A percentile compares a stretch with the other conserved stretches of the same genome.
phyloP scores from a whole-genome alignment of 2,797 vertebrate genomes.

The Chelmon rostratus region DNA sequence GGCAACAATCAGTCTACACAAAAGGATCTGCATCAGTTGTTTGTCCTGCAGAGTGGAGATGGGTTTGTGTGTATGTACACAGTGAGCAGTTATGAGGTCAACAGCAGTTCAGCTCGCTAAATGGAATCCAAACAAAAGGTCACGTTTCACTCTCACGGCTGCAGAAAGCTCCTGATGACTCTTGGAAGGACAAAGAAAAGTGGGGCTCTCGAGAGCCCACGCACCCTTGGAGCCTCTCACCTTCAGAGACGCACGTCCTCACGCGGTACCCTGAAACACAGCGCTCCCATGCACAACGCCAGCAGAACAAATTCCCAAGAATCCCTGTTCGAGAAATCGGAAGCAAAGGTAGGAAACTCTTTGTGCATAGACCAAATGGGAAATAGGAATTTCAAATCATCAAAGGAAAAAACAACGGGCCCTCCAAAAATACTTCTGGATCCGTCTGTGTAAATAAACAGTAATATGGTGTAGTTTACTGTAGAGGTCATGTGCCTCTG shows the following conservation, averaged over 20 bases:
- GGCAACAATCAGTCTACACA: constrained; percentile 54
- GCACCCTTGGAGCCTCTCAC: constrained; percentile 9
- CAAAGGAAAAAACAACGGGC: constrained; percentile 76
- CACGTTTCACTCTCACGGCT: constrained; percentile 49
- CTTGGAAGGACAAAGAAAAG: constrained; percentile 8
- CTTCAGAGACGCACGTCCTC: constrained; percentile 27
- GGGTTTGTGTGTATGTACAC: constrained; percentile 70
- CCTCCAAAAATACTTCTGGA: constrained; percentile 74
- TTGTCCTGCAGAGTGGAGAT: constrained; percentile 68
- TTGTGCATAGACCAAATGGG: constrained; percentile 56
- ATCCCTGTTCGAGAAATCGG: constrained; percentile 67
- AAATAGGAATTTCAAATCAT: constrained; percentile 73
- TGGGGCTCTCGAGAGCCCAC: not conserved
- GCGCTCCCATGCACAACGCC: constrained; percentile 33
- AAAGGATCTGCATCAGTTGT: constrained; percentile 68
- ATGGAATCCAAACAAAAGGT: constrained; percentile 70
- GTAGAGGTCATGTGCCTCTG: constrained; percentile 63
- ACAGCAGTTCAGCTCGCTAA: constrained; percentile 61
- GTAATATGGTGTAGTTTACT: constrained; percentile 58
- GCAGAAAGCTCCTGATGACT: constrained; percentile 12
- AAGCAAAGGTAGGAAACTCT: constrained; percentile 73
- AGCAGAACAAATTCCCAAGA: constrained; percentile 59
- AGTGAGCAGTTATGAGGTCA: constrained; percentile 67
- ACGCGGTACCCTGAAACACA: constrained; percentile 3
- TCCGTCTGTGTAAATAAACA: constrained; percentile 80